Base-by-base conservation (phyloP, 64 coral and sea anemone genomes). In the Hydrozoanthus tunicans region DNA sequence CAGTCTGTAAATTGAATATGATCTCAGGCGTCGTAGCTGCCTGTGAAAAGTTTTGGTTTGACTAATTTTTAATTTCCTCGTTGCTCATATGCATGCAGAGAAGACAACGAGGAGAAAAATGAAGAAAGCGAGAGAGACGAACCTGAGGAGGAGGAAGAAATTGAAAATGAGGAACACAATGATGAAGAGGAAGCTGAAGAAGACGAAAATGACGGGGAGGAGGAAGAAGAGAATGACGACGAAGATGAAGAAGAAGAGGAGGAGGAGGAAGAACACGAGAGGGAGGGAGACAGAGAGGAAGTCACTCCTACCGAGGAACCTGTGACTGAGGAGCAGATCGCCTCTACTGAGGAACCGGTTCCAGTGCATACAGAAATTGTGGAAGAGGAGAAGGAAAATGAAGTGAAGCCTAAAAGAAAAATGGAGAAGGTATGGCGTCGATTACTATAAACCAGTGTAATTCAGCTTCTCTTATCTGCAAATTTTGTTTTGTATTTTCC, bases 361-460 rank as follows among this genome's bases (percentile, higher is more conserved):
- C 14, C 25, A 72, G 56, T 53, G 4, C 13, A 72, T 5, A 86
- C 83, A 24, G 64, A 86, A 24, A 86, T 4, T 57, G 15, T 23
- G 0, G 84, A 74, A 58, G 69, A 86, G 83, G 14, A 58, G 9
- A 56, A 86, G 69, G 54, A 86, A 70, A 5, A 4, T 32, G 83
- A 32, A 74, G 20, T 59, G 7, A 25, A 74, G 56, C 53, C 70
- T 14, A 27, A 14, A 58, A 73, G 73, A 55, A 56, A 58, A 26
- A 75, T 15, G 59, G 23, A 74, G 9, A 7, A 53, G 68, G 69
- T 88, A 88, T 32, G 56, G 13, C 9, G 12, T 25, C 23, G 11
- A 71, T 6, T 9, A 58, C 13, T 73, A 53, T 5, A 73, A 10
- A 52, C 8, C 15, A 15, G 27, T 15, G 32, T 43, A 43, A 2